A percentile compares a stretch with the other conserved stretches of the same genome.
phyloP scores from a whole-genome alignment of 2,888 invertebrate genomes.

The Oscheius sp. region DNA sequence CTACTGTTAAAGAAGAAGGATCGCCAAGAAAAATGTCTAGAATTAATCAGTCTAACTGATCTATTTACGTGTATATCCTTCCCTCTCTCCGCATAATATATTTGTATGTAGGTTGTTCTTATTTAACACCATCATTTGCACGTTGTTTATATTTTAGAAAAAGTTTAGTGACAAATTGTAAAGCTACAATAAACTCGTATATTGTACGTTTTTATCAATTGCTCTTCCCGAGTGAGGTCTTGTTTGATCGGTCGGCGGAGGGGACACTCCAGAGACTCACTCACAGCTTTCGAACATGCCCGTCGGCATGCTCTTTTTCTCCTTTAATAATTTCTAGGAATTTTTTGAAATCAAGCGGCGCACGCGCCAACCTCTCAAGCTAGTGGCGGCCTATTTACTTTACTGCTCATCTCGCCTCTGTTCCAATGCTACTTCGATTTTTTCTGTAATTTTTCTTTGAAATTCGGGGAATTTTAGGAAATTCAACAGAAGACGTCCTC shows the following conservation, averaged over 20 bases:
- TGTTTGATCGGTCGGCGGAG: slow-evolving; percentile 3
- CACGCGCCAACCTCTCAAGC: slow-evolving; percentile 8
- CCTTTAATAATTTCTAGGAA: not conserved
- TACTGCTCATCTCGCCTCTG: slow-evolving; percentile 20
- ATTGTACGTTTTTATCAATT: too few relatives aligned
- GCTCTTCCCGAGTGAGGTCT: not conserved
- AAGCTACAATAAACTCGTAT: too few relatives aligned
- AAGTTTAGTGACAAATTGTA: too few relatives aligned
- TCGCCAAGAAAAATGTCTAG: too few relatives aligned
- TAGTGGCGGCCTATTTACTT: slow-evolving; percentile 4
- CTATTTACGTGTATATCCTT: too few relatives aligned
- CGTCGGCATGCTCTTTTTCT: not conserved
- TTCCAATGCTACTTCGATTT: not conserved
- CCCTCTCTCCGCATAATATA: too few relatives aligned
- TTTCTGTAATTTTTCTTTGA: not conserved
- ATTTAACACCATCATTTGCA: too few relatives aligned
- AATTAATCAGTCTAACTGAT: too few relatives aligned
- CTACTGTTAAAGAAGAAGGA: too few relatives aligned
- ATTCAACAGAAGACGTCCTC: not conserved
- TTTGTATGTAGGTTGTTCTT: too few relatives aligned
- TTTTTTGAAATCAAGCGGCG: not conserved
- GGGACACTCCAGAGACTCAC: slow-evolving; percentile 1
- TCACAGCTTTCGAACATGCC: not conserved
- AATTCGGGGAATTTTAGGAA: not conserved
- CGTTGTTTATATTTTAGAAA: too few relatives aligned